A percentile compares a stretch with the other conserved stretches of the same genome.
These are phyloP conservation scores for Gouania willdenowi DNA, from an alignment of 2,797 vertebrate genomes.

Conservation along the genomic window DNA sequence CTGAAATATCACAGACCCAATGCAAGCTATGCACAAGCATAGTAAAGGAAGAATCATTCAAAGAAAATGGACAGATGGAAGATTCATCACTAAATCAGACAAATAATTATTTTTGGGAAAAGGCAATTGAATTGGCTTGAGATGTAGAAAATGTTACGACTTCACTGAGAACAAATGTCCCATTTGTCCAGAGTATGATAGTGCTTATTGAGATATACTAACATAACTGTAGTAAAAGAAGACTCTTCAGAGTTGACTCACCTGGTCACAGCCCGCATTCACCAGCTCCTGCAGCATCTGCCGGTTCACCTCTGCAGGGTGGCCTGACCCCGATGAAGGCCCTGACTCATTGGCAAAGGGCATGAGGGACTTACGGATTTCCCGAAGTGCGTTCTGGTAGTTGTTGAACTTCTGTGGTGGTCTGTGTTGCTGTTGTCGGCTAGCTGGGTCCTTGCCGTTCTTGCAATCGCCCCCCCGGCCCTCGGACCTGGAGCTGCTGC, in stretches of 20 bases:
- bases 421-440: slow-evolving; percentile 82
- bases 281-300: slow-evolving; percentile 98
- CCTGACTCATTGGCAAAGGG: slow-evolving; percentile 93
- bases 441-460: slow-evolving; percentile 71
- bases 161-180: too few relatives aligned
- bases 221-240: neutral
- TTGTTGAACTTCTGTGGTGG: slow-evolving; percentile 93
- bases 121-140: too few relatives aligned
- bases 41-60: too few relatives aligned
- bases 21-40: too few relatives aligned
- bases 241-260: slow-evolving; percentile 38
- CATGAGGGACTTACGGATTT: slow-evolving; percentile 95
- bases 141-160: too few relatives aligned
- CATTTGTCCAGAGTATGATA: too few relatives aligned
- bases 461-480: slow-evolving; percentile 77
- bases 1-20: too few relatives aligned
- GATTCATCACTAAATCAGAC: too few relatives aligned
- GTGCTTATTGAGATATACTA: too few relatives aligned
- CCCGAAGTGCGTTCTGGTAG: slow-evolving; percentile 92
- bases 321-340: slow-evolving; percentile 67
- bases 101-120: too few relatives aligned
- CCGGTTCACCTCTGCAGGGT: slow-evolving; percentile 84
- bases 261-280: slow-evolving; percentile 96
- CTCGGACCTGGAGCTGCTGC: slow-evolving; percentile 75
- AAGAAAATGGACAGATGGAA: too few relatives aligned